Evolutionary conservation across 92 coral and sea anemone genomes (phyloP), one percentile per base, ranked within the genome.

Genomic region (Galaxea fascicularis): DNA sequence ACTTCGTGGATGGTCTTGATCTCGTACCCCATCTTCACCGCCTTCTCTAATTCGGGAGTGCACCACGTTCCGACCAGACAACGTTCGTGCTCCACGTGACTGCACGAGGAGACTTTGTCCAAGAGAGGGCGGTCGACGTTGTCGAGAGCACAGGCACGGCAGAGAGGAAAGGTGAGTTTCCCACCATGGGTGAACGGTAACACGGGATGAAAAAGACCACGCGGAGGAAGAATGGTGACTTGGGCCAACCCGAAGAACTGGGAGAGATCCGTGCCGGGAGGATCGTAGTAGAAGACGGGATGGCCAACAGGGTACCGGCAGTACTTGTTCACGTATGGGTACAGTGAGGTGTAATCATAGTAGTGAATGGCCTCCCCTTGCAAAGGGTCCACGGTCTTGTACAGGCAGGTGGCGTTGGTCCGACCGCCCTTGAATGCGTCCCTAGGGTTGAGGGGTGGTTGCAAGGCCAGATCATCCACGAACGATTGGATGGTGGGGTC

Each of bases 131-230:
- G 54, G 28, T 14, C 18, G 67, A 57, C 16, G 16, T 76, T 12
- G 25, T 29, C 52, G 0, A 16, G 15, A 4, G 17, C 20, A 12
- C 68, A 57, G 76, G 76, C 57, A n/a, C 11, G 16, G 27, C 76
- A 71, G 14, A 71, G 27, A 1, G 54, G 76, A 5, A 39, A 35
- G 25, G 25, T 35, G 27, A 71, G 24, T 39, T 20, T 41, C 5
- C 49, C 76, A 8, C 25, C 18, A 11, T 4, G 6, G 14, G 14
- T 54, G 25, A 1, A 35, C 16, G 54, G 76, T 15, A 76, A 12
- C 0, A 76, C 68, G 18, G 81, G 81, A 46, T 76, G 67, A 54
- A 29, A 76, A 17, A 76, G 81, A 18, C 16, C 26, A 4, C 8
- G 24, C 1, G 56, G 81, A 4, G 68, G 81, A 10, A 57, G 51